phyloP scores from a whole-genome alignment of 2,888 invertebrate genomes.

The Endomychus coccineus region DNA sequence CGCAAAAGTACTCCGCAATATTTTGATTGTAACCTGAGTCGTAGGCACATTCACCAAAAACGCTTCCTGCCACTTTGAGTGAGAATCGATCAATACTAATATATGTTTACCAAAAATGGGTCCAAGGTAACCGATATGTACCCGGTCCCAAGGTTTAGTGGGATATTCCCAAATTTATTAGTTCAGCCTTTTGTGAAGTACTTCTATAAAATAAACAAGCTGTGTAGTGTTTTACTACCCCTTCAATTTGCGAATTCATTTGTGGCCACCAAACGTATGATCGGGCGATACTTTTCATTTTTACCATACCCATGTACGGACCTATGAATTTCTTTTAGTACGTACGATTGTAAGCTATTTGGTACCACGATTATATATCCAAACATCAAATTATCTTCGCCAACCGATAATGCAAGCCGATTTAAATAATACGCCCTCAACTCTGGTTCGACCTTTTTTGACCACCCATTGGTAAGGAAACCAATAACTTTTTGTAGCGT shows the following conservation, averaged over 20 bases:
- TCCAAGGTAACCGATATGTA: too few relatives aligned
- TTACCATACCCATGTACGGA: conserved; percentile 2
- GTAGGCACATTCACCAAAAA: too few relatives aligned
- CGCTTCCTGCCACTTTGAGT: too few relatives aligned
- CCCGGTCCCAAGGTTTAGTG: too few relatives aligned
- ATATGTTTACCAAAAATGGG: too few relatives aligned
- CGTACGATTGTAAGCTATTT: neutral
- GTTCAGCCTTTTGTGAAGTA: neutral
- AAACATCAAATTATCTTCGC: conserved; percentile 1
- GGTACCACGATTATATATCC: conserved; percentile 3
- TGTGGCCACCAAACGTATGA: too few relatives aligned
- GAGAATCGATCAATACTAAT: too few relatives aligned
- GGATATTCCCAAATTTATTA: conserved; percentile 4
- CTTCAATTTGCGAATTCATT: conserved; percentile 6
- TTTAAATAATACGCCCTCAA: conserved; percentile 3
- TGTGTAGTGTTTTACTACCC: conserved; percentile 1
- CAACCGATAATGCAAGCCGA: conserved; percentile 1
- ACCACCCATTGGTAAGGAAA: neutral
- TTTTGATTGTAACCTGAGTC: too few relatives aligned
- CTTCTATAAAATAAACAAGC: conserved; percentile 2
- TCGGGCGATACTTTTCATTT: conserved; percentile 3
- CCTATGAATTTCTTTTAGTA: conserved; percentile 2
- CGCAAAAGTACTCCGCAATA: too few relatives aligned
- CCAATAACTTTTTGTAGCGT: neutral
- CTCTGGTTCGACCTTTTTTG: neutral